Base-by-base conservation (phyloP, 2,113 vertebrate species). In the Drymodes brunneopygia region DNA sequence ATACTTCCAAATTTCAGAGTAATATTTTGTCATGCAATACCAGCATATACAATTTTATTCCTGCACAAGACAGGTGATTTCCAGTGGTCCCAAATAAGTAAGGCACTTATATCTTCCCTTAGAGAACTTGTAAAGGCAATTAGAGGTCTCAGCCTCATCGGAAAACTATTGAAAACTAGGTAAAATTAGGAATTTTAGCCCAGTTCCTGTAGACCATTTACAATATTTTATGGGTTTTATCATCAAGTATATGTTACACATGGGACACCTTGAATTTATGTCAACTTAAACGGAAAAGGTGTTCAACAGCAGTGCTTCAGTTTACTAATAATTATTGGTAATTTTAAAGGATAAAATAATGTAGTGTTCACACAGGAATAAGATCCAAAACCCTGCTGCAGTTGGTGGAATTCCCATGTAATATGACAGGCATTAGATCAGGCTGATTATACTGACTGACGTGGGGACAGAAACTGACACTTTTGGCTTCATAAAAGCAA, bases 401-500 rank as follows among this genome's bases (percentile, higher is more conserved):
- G 33, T 12, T 6, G 1, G 62, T 62, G 53, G 69, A n/a, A 47
- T 88, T 86, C 40, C 42, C 54, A 62, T 74, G 84, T 74, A 33
- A 44, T n/a, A 57, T 22, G 86, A 48, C 72, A 83, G 65, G 47
- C 78, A 87, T 72, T 78, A 57, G 45, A 87, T 71, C 65, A 53
- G 61, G 64, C 71, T 72, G 69, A 93, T 89, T 81, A 11, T 79
- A 53, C 53, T 0, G 12, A 71, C 94, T 80, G 90, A 73, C 8
- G 1, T 23, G 5, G 53, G 78, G 57, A 89, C 13, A 80, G 78
- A 92, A 66, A 77, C 19, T 3, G 0, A 65, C 79, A 91, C 84
- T 47, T 93, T 38, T 73, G 38, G 85, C 81, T 95, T 83, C 88
- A 58, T 72, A 90, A 97, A 96, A 96, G 78, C 20, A 91, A 97